Conservation (phyloP, 2,113 vertebrate genomes). For the Puntigrus tetrazona region DNA sequence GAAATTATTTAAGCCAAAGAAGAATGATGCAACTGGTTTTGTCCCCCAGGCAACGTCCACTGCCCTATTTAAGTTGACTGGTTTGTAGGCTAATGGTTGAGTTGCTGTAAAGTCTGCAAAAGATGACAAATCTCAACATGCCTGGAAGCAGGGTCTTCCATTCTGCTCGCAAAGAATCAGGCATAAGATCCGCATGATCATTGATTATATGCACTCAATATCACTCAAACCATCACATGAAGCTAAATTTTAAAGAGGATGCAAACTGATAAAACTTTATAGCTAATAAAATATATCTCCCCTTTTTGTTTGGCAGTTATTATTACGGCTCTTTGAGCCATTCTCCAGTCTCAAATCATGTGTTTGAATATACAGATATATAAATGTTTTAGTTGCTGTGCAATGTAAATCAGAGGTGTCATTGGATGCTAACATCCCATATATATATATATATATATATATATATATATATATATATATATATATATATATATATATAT, state of each 20-base stretch:
- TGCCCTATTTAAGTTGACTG: constrained; percentile 25
- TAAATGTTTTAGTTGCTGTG: not conserved
- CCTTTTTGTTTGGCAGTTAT: not conserved
- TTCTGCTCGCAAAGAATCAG: not conserved
- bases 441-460: too few species aligned
- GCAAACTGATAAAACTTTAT: not conserved
- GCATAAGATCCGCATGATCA: not conserved
- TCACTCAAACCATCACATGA: constrained; percentile 9
- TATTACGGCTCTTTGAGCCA: not conserved
- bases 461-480: too few species aligned
- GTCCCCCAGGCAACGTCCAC: constrained; percentile 29
- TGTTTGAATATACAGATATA: not conserved
- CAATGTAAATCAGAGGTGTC: not conserved
- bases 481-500: too few species aligned
- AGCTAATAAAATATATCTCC: not conserved
- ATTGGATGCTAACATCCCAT: not conserved
- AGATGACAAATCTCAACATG: not conserved
- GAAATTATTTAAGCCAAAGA: constrained; percentile 39
- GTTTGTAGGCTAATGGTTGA: constrained; percentile 25
- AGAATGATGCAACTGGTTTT: constrained; percentile 45
- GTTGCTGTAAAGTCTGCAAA: not conserved
- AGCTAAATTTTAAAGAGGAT: not conserved
- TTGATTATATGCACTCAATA: not conserved
- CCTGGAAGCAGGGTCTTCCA: not conserved
- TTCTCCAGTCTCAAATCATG: not conserved